phyloP scores from a whole-genome alignment of 1,140 invertebrate genomes.

The Drosophila setifemur region DNA sequence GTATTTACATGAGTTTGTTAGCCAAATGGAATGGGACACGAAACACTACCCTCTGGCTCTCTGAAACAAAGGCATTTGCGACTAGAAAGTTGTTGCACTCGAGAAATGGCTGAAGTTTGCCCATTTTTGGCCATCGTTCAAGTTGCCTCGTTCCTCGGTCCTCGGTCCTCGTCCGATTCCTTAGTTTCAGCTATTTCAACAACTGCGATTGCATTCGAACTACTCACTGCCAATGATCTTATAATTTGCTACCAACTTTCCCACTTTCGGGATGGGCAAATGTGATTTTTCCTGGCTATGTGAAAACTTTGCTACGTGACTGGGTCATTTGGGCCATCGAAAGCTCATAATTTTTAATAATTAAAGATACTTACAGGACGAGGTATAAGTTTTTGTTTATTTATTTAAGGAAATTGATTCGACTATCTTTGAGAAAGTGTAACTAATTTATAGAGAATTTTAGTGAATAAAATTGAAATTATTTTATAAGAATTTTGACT shows the following conservation, averaged over 20 bases:
- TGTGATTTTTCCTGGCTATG: constrained; percentile 17
- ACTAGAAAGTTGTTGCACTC: constrained; percentile 58
- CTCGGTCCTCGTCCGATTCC: constrained; percentile 22
- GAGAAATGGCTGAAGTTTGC: constrained; percentile 55
- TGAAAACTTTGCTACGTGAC: constrained; percentile 19
- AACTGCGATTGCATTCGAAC: not conserved
- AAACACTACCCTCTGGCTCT: constrained; percentile 54
- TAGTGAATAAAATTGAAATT: no score
- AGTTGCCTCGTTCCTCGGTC: constrained; percentile 47
- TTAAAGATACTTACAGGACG: not conserved
- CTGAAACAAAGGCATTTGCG: constrained; percentile 39
- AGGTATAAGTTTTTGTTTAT: no score
- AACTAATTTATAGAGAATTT: no score
- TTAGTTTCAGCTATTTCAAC: not conserved
- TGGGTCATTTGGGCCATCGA: not conserved
- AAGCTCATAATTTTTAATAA: constrained; percentile 6
- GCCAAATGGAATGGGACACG: constrained; percentile 50
- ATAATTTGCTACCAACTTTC: constrained; percentile 41
- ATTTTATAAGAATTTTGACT: no score
- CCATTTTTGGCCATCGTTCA: constrained; percentile 65
- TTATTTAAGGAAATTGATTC: not conserved
- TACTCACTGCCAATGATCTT: constrained; percentile 39
- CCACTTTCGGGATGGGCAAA: constrained; percentile 4
- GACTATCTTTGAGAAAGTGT: no score
- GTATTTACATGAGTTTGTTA: constrained; percentile 70